Evolutionary conservation across 2,888 invertebrate genomes (phyloP).

Genomic region (Neoascia interrupta): DNA sequence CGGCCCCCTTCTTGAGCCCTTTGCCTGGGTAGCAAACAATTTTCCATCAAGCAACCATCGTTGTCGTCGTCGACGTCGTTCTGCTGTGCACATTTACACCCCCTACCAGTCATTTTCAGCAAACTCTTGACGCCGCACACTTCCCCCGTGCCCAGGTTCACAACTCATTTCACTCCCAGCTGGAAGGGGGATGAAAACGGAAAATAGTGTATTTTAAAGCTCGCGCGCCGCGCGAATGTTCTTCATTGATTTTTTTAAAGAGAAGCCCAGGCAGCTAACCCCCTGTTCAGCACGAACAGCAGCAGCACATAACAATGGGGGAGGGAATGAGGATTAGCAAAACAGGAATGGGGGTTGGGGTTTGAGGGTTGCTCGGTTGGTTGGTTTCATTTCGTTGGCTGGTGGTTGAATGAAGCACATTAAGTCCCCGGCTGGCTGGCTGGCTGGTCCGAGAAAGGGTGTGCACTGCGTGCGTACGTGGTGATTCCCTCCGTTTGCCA

Average conservation of each 20-base stretch:
- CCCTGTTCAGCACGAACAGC: not conserved
- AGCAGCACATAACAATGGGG: slow-evolving; percentile 35
- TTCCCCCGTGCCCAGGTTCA: slow-evolving; percentile 19
- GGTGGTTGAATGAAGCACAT: slow-evolving; percentile 66
- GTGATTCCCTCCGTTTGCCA: slow-evolving; percentile 47
- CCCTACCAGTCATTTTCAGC: not conserved
- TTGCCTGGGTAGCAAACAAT: slow-evolving; percentile 49
- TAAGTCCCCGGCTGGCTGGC: slow-evolving; percentile 23
- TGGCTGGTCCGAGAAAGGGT: slow-evolving; percentile 44
- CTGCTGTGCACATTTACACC: slow-evolving; percentile 29
- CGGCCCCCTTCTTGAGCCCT: slow-evolving; percentile 10
- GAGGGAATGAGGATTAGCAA: slow-evolving; percentile 53
- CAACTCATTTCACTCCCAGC: slow-evolving; percentile 65
- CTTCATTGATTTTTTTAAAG: slow-evolving; percentile 72
- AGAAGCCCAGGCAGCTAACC: slow-evolving; percentile 28
- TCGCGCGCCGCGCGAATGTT: slow-evolving; percentile 71
- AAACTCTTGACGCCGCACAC: not conserved
- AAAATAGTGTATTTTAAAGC: slow-evolving; percentile 70
- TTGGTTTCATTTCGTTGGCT: slow-evolving; percentile 67
- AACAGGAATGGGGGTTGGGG: slow-evolving; percentile 25
- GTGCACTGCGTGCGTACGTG: slow-evolving; percentile 61
- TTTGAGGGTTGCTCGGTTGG: slow-evolving; percentile 65
- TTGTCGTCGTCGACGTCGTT: slow-evolving; percentile 38
- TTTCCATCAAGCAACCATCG: slow-evolving; percentile 61
- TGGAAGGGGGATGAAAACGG: slow-evolving; percentile 7